Evolutionary conservation across 2,888 invertebrate species (phyloP).

Genomic region (Stegana nigrithorax): DNA sequence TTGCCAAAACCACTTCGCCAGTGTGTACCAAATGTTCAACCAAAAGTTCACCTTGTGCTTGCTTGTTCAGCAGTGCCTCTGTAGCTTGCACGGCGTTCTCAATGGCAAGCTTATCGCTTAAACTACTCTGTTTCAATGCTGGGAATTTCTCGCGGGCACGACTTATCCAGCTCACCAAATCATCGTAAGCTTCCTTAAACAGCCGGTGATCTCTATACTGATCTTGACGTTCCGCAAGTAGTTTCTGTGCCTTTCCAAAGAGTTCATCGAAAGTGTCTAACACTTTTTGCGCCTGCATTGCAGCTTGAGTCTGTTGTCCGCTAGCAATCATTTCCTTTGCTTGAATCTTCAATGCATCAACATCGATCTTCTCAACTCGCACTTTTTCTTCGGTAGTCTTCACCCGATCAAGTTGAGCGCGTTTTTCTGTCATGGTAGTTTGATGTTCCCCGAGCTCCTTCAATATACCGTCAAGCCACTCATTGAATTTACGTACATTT

Average conservation of each 20-base stretch:
- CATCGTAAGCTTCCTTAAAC: constrained; percentile 93
- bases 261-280: constrained; percentile 85
- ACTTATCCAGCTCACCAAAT: constrained; percentile 88
- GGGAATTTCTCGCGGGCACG: constrained; percentile 91
- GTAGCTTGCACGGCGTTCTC: constrained; percentile 90
- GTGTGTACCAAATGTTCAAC: constrained; percentile 89
- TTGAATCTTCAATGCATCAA: constrained; percentile 85
- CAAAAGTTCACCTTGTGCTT: constrained; percentile 89
- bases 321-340: constrained; percentile 87
- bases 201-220: constrained; percentile 88
- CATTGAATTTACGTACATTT: constrained; percentile 83
- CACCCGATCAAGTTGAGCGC: constrained; percentile 85
- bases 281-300: constrained; percentile 86
- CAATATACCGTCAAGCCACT: constrained; percentile 80
- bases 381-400: constrained; percentile 89
- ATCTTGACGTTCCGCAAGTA: constrained; percentile 83
- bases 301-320: constrained; percentile 85
- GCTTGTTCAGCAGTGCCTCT: constrained; percentile 86
- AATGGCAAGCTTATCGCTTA: constrained; percentile 88
- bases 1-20: constrained; percentile 86
- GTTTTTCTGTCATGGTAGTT: constrained; percentile 86
- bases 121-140: constrained; percentile 83
- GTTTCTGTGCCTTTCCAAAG: constrained; percentile 80
- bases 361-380: constrained; percentile 89
- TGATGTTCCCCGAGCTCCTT: constrained; percentile 81